Conservation (phyloP, 2,113 vertebrate genomes). For the Naja naja region DNA sequence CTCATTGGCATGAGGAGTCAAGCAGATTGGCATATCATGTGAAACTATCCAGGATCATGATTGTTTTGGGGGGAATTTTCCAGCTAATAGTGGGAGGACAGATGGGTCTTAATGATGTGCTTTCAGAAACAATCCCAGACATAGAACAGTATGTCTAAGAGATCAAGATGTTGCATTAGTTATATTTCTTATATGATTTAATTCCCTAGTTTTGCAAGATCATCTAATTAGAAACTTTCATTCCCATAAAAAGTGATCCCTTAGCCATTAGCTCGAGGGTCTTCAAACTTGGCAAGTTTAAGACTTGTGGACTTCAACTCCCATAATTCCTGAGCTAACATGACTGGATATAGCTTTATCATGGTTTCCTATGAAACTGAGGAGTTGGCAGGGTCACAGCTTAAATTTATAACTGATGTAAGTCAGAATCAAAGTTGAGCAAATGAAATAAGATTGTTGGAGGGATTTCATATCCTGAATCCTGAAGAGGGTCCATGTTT, state of each 20-base stretch:
- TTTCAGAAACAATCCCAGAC: slow-evolving; percentile 13
- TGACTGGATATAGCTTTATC: neutral
- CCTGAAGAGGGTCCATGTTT: neutral
- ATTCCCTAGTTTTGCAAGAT: neutral
- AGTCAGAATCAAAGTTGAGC: neutral
- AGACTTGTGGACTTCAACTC: no score
- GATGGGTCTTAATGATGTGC: neutral
- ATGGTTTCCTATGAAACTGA: neutral
- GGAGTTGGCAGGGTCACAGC: neutral
- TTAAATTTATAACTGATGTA: neutral
- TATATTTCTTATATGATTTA: neutral
- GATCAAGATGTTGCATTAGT: neutral
- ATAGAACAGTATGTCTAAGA: neutral
- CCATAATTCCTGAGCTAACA: no score
- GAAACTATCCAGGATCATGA: neutral
- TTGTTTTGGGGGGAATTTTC: neutral
- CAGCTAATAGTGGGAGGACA: neutral
- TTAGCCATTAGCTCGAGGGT: neutral
- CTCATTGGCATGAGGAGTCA: neutral
- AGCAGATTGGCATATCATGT: neutral
- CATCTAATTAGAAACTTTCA: neutral
- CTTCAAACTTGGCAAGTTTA: no score
- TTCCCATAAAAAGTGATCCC: neutral
- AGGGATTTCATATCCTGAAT: neutral
- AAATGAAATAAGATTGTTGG: neutral